A percentile compares a stretch with the other conserved stretches of the same genome.
Evolutionary conservation across 2,888 invertebrate genomes (phyloP).

Genomic region (Pristionchus fissidentatus): DNA sequence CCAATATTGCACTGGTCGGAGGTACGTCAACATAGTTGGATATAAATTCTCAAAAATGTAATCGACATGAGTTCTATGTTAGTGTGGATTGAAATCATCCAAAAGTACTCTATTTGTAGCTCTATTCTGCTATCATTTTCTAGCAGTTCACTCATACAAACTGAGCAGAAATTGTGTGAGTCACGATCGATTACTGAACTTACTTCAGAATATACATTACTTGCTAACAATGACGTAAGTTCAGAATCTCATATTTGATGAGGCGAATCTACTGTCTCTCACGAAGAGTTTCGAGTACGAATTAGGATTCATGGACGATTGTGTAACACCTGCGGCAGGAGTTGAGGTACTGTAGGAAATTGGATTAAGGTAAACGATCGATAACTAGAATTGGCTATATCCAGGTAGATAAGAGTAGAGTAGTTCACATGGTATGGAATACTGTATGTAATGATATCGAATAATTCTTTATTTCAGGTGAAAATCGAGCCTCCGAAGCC

Average conservation of each 20-base stretch:
- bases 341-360: neutral
- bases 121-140: conserved; percentile 21
- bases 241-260: conserved; percentile 15
- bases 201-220: too few relatives aligned
- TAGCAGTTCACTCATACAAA: conserved; percentile 14
- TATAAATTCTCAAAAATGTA: too few relatives aligned
- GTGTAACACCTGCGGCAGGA: neutral
- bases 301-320: conserved; percentile 14
- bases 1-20: neutral
- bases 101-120: neutral
- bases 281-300: conserved; percentile 40
- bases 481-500: conserved; percentile 28
- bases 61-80: too few relatives aligned
- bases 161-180: conserved; percentile 4
- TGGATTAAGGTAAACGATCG: neutral
- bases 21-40: too few relatives aligned
- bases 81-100: too few relatives aligned
- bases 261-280: conserved; percentile 8
- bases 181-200: neutral
- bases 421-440: neutral
- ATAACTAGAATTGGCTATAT: neutral
- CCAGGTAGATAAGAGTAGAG: neutral
- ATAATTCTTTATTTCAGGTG: neutral
- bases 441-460: neutral
- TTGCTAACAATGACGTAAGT: neutral